Conservation (phyloP, 2,888 invertebrate genomes). For the Drosophila phalerata region DNA sequence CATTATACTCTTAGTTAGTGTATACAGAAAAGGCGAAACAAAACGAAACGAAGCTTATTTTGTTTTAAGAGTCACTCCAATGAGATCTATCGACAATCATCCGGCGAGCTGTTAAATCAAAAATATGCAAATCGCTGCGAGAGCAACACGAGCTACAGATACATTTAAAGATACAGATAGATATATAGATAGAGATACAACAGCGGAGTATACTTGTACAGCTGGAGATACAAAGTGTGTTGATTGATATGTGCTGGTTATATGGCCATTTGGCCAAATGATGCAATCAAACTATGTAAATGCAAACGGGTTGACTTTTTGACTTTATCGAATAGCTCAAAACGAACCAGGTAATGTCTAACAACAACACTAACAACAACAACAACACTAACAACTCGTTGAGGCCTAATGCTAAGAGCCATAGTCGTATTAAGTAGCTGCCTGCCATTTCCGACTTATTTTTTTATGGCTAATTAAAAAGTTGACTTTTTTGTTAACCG, state of each 20-base stretch:
- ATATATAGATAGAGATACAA: constrained; percentile 28
- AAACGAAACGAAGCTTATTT: constrained; percentile 44
- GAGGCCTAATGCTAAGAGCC: constrained; percentile 37
- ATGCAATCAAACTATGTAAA: constrained; percentile 81
- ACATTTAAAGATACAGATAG: constrained; percentile 27
- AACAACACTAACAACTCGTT: constrained; percentile 12
- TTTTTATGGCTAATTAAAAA: constrained; percentile 74
- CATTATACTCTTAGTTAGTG: neutral
- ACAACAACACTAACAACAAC: constrained; percentile 6
- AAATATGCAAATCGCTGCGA: constrained; percentile 78
- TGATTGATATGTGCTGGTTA: constrained; percentile 77
- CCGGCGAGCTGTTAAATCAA: constrained; percentile 78
- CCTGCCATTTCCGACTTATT: constrained; percentile 60
- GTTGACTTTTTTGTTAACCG: constrained; percentile 70
- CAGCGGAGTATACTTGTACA: neutral
- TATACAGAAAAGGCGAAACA: constrained; percentile 22
- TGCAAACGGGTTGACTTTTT: constrained; percentile 67
- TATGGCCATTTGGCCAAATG: constrained; percentile 74
- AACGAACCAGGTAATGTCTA: constrained; percentile 40
- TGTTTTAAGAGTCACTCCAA: constrained; percentile 46
- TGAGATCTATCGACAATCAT: constrained; percentile 53
- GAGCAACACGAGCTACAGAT: constrained; percentile 58
- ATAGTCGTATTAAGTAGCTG: constrained; percentile 65
- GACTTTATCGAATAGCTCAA: constrained; percentile 42
- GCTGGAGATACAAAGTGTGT: constrained; percentile 40